Evolutionary conservation across 2,888 invertebrate genomes (phyloP), one percentile per base, ranked within the genome.

Genomic region (Tetragnatha montana): DNA sequence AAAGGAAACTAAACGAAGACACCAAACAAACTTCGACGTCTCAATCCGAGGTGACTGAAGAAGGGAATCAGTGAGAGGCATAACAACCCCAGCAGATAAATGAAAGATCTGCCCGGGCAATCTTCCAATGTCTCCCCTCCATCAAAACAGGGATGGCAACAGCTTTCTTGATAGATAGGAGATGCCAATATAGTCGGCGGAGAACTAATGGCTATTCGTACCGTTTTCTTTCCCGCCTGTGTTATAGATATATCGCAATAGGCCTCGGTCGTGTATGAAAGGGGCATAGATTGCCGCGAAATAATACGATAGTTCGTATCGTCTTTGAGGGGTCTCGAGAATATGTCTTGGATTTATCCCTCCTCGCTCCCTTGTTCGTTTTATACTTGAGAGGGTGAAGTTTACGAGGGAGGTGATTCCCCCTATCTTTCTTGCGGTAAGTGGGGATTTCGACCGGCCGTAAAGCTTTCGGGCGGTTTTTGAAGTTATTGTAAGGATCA

Each of bases 141-240:
- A 86, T 51, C 73, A 71, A 79, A 73, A 68, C 86, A 74, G 80
- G 49, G 79, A 49, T 80, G 86, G 86, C 86, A 86, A 86, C 86
- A 86, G 86, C 80, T 86, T 80, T 86, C 86, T 51, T 79, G 86
- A 80, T 86, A 86, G 86, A 86, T 86, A 86, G 80, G 68, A 69
- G 86, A 80, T 86, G 86, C 86, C 86, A 86, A 86, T 86, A 86
- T 80, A 51, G 79, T 73, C 35, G 70, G 19, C 68, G 68, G 35
- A 74, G 86, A 86, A 86, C 86, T 86, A 86, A 86, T 86, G 86
- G 80, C 86, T 80, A 80, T 86, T 86, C 80, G 79, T 80, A 35
- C 22, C 60, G 51, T 73, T 81, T 70, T 81, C 70, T 81, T 81
- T 21, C 21, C 78, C 51, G 50, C 68, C 76, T 8, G 21, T 51